Evolutionary conservation across 2,797 vertebrate species (phyloP), one percentile per base, ranked within the genome.

Genomic region (Enoplosus armatus): DNA sequence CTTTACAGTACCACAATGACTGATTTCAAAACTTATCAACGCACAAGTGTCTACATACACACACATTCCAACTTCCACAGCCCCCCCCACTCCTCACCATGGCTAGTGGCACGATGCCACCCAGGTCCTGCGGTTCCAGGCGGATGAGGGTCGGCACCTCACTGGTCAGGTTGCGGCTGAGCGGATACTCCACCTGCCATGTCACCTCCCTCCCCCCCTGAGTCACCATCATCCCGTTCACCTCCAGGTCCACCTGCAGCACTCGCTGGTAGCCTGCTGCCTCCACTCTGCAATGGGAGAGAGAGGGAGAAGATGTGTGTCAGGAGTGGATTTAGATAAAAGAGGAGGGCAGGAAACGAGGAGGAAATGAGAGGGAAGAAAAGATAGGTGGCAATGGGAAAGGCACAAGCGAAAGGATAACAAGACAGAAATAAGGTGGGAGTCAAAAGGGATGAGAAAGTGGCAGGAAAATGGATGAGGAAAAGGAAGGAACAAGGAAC

Each of bases 161-260:
- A 24, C 94, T 95, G 1, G 94, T 95, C 55, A 94, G 86, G 20
- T 95, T 89, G 7, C 95, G 95, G 2, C 89, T 96, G 37, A 92
- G 94, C 0, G 97, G 97, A 78, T 99, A 98, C 68, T 99, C 98
- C 87, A 98, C 96, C 95, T 98, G 98, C 98, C 98, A 99, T 3
- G 94, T 95, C 88, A 98, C 96, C 45, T 97, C 96, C 77, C 97
- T 95, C 0, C 95, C 95, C 50, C 96, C 97, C 0, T 96, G 95
- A 15, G 96, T 95, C 85, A 95, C 95, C 94, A 96, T 96, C 91
- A 97, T 92, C 65, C 96, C 96, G 74, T 97, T 93, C 26, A 99
- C 95, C 88, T 99, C 97, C 64, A 99, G 95, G 90, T 95, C 96
- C 92, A 99, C 94, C 89, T 97, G 97, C 79, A 97, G 93, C 10